Conservation (phyloP, 1,140 invertebrate species). For the Orussus abietinus region DNA sequence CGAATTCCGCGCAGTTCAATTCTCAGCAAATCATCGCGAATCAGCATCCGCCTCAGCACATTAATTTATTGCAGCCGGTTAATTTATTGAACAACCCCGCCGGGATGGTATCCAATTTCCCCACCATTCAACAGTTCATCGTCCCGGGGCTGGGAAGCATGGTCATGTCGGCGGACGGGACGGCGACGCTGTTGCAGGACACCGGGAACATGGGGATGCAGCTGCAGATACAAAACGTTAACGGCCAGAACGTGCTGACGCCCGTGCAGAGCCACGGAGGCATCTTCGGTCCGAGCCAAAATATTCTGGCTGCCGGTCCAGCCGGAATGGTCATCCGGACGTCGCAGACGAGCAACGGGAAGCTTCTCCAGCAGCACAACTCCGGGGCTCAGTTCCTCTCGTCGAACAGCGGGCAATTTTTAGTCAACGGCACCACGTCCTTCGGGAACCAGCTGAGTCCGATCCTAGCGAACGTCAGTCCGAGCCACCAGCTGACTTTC, state of each 20-base stretch:
- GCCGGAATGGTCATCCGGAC: slow-evolving; percentile 75
- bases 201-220: slow-evolving; percentile 68
- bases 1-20: slow-evolving; percentile 58
- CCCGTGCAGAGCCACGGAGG: slow-evolving; percentile 63
- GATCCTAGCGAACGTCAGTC: slow-evolving; percentile 69
- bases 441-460: slow-evolving; percentile 75
- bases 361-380: slow-evolving; percentile 68
- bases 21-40: slow-evolving; percentile 67
- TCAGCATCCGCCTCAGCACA: slow-evolving; percentile 69
- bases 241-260: slow-evolving; percentile 72
- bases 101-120: slow-evolving; percentile 72
- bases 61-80: slow-evolving; percentile 76
- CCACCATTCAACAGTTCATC: slow-evolving; percentile 76
- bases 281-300: slow-evolving; percentile 58
- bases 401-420: slow-evolving; percentile 67
- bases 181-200: slow-evolving; percentile 64
- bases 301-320: slow-evolving; percentile 65
- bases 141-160: slow-evolving; percentile 75
- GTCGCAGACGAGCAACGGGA: slow-evolving; percentile 65
- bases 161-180: slow-evolving; percentile 70
- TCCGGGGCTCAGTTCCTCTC: slow-evolving; percentile 69
- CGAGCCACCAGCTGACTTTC: slow-evolving; percentile 65
- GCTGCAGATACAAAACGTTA: slow-evolving; percentile 74
- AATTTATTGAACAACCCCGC: slow-evolving; percentile 71
- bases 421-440: slow-evolving; percentile 66